These are phyloP conservation scores for Bovichtus diacanthus DNA, from an alignment of 2,797 vertebrate genomes.

Conservation along the genomic window DNA sequence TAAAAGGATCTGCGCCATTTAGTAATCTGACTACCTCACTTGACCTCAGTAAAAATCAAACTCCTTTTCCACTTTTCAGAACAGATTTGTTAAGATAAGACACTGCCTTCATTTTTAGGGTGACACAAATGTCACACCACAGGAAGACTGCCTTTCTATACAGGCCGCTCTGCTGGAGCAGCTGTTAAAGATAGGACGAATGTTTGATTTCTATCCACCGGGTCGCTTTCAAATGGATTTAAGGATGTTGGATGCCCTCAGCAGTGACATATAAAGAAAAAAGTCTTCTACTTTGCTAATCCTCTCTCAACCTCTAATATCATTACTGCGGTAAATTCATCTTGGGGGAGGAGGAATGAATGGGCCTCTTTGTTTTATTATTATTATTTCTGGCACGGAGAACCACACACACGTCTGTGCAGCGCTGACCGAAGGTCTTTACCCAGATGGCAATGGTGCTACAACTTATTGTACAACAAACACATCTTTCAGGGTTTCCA, in stretches of 20 bases:
- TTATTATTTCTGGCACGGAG: conserved; percentile 85
- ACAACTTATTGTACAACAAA: conserved; percentile 85
- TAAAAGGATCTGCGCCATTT: not conserved
- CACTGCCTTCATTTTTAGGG: conserved; percentile 25
- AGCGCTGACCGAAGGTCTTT: conserved; percentile 82
- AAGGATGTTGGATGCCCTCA: conserved; percentile 75
- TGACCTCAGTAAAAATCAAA: not conserved
- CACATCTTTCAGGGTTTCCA: conserved; percentile 81
- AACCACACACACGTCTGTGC: conserved; percentile 74
- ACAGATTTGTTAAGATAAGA: conserved; percentile 26
- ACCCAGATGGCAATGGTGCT: conserved; percentile 83
- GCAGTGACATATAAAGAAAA: conserved; percentile 70
- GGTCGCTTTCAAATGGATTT: conserved; percentile 73
- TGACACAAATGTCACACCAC: conserved; percentile 55
- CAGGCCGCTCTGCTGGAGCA: conserved; percentile 33
- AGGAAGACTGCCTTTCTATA: conserved; percentile 38
- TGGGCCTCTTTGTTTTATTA: conserved; percentile 85
- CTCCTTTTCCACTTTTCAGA: conserved; percentile 18
- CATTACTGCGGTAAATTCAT: conserved; percentile 82
- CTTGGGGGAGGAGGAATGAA: conserved; percentile 80
- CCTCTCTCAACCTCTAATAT: conserved; percentile 82
- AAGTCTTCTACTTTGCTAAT: conserved; percentile 76
- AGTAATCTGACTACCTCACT: conserved; percentile 7
- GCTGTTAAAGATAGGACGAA: conserved; percentile 55
- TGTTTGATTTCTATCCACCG: conserved; percentile 60